These are phyloP conservation scores for Musca domestica DNA, from an alignment of 1,140 invertebrate genomes.

Conservation along the genomic window DNA sequence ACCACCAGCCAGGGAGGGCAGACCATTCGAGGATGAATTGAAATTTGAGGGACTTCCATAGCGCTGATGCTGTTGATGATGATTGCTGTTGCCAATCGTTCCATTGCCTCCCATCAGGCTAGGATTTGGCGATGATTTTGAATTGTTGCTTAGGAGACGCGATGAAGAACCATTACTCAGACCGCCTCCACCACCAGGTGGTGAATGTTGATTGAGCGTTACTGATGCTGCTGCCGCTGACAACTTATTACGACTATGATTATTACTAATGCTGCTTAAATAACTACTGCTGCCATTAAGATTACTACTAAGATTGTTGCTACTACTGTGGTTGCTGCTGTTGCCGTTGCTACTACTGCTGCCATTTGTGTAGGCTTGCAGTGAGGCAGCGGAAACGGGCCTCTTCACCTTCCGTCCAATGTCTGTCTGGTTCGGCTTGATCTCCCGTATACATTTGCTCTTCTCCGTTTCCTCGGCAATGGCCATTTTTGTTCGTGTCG, in stretches of 20 bases:
- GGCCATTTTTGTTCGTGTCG: conserved; percentile 84
- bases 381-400: conserved; percentile 30
- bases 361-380: conserved; percentile 38
- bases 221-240: conserved; percentile 25
- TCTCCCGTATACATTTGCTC: conserved; percentile 89
- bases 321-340: conserved; percentile 17
- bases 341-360: conserved; percentile 19
- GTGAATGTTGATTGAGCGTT: conserved; percentile 28
- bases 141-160: not conserved
- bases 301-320: conserved; percentile 20
- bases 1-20: conserved; percentile 29
- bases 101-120: conserved; percentile 42
- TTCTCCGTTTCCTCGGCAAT: conserved; percentile 85
- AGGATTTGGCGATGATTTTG: conserved; percentile 46
- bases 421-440: conserved; percentile 84
- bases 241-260: conserved; percentile 53
- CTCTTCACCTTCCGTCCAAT: conserved; percentile 79
- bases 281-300: conserved; percentile 45
- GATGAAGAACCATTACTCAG: not conserved
- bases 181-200: conserved; percentile 31
- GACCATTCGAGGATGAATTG: conserved; percentile 17
- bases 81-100: conserved; percentile 34
- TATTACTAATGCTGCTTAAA: conserved; percentile 49
- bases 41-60: conserved; percentile 12
- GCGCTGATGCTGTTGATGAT: conserved; percentile 32